phyloP scores from a whole-genome alignment of 2,113 vertebrate genomes.

The Gymnobelideus leadbeateri region DNA sequence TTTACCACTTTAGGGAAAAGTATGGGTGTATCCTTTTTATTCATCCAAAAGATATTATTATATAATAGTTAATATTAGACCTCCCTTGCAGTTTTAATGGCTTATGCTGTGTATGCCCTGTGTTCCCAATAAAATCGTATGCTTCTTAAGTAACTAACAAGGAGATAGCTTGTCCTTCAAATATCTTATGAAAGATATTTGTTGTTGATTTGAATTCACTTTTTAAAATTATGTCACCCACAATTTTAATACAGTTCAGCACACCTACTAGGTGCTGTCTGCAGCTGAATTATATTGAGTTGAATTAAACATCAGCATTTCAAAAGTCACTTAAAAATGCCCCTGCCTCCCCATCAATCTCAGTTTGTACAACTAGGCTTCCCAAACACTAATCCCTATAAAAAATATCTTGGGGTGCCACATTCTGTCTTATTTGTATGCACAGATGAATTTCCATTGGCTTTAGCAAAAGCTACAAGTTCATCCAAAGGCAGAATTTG shows the following conservation, averaged over 20 bases:
- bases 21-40: neutral
- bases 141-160: neutral
- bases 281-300: slow-evolving; percentile 42
- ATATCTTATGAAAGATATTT: slow-evolving; percentile 26
- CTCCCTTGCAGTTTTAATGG: neutral
- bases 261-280: neutral
- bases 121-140: neutral
- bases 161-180: neutral
- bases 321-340: neutral
- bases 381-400: slow-evolving; percentile 9
- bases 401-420: neutral
- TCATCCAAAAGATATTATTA: neutral
- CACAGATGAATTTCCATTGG: slow-evolving; percentile 13
- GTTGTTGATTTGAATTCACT: slow-evolving; percentile 10
- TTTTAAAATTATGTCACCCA: slow-evolving; percentile 10
- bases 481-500: slow-evolving; percentile 44
- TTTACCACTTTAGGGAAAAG: neutral
- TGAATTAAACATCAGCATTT: slow-evolving; percentile 5
- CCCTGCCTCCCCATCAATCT: neutral
- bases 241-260: slow-evolving; percentile 6
- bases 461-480: slow-evolving; percentile 28
- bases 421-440: neutral
- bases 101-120: neutral
- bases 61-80: neutral
- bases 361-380: neutral